Evolutionary conservation across 2,888 invertebrate species (phyloP).

Genomic region (Agapetus fuscipes): DNA sequence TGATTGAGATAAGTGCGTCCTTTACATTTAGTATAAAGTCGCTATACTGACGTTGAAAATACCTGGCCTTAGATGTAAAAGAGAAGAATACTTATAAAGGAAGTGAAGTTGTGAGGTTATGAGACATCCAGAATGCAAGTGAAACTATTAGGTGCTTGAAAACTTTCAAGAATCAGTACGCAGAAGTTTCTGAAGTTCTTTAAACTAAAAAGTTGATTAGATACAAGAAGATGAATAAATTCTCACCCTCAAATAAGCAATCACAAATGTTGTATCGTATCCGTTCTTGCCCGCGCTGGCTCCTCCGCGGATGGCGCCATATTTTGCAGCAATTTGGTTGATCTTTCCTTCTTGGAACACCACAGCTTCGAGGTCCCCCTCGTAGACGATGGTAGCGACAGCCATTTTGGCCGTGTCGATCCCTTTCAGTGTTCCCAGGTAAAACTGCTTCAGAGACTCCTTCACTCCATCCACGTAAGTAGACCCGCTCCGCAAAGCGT

Average conservation of each 20-base stretch:
- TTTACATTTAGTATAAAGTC: too few relatives aligned
- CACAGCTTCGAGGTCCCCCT: slow-evolving; percentile 69
- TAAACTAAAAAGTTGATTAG: too few relatives aligned
- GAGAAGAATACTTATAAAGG: too few relatives aligned
- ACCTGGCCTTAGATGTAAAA: too few relatives aligned
- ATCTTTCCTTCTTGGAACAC: slow-evolving; percentile 47
- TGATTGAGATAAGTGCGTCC: too few relatives aligned
- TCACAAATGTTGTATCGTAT: slow-evolving; percentile 93
- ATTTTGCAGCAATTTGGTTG: slow-evolving; percentile 64
- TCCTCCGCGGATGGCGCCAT: slow-evolving; percentile 82
- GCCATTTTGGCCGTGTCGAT: slow-evolving; percentile 72
- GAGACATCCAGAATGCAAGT: too few relatives aligned
- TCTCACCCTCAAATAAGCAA: slow-evolving; percentile 91
- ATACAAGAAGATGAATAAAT: too few relatives aligned
- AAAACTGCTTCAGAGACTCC: slow-evolving; percentile 47
- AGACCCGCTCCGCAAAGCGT: slow-evolving; percentile 49
- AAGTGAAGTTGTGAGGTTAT: too few relatives aligned
- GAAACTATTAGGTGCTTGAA: too few relatives aligned
- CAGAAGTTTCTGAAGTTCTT: too few relatives aligned
- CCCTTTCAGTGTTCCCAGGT: slow-evolving; percentile 80
- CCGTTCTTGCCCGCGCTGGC: slow-evolving; percentile 91
- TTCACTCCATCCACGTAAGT: slow-evolving; percentile 60
- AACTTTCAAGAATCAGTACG: too few relatives aligned
- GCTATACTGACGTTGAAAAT: too few relatives aligned
- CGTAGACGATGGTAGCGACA: slow-evolving; percentile 90